phyloP scores from a whole-genome alignment of 2,888 invertebrate species.

The Meiosimyza decipiens region DNA sequence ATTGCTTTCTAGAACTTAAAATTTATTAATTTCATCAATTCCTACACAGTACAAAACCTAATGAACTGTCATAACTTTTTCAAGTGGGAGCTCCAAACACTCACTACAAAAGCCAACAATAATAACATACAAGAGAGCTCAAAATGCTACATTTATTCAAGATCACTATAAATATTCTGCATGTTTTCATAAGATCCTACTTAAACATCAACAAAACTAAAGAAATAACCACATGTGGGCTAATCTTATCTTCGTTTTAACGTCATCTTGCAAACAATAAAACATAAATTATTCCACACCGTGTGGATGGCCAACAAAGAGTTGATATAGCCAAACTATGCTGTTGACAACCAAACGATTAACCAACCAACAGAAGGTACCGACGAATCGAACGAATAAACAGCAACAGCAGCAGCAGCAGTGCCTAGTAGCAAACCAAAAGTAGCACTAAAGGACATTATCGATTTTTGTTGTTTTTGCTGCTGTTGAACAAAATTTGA shows the following conservation, averaged over 20 bases:
- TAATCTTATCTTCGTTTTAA: constrained; percentile 57
- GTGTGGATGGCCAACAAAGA: neutral
- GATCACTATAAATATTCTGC: constrained; percentile 9
- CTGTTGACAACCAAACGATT: too few species aligned
- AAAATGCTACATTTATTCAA: constrained; percentile 20
- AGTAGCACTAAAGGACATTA: constrained; percentile 25
- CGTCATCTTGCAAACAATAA: constrained; percentile 56
- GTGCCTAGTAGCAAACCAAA: constrained; percentile 11
- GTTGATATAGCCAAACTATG: too few species aligned
- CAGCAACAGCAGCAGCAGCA: too few species aligned
- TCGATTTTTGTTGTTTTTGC: neutral
- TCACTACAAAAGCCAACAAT: constrained; percentile 13
- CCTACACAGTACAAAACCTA: too few species aligned
- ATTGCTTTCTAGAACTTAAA: too few species aligned
- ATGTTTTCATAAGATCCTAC: neutral
- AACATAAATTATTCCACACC: constrained; percentile 58
- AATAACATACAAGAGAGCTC: constrained; percentile 15
- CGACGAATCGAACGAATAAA: too few species aligned
- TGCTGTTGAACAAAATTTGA: neutral
- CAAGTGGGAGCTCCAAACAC: neutral
- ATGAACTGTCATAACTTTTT: too few species aligned
- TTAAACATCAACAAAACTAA: constrained; percentile 36
- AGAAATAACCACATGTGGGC: constrained; percentile 45
- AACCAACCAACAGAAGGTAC: too few species aligned
- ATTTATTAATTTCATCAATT: too few species aligned